These are phyloP conservation scores for Sciurus carolinensis DNA, from an alignment of 2,797 vertebrate species.

Conservation along the genomic window DNA sequence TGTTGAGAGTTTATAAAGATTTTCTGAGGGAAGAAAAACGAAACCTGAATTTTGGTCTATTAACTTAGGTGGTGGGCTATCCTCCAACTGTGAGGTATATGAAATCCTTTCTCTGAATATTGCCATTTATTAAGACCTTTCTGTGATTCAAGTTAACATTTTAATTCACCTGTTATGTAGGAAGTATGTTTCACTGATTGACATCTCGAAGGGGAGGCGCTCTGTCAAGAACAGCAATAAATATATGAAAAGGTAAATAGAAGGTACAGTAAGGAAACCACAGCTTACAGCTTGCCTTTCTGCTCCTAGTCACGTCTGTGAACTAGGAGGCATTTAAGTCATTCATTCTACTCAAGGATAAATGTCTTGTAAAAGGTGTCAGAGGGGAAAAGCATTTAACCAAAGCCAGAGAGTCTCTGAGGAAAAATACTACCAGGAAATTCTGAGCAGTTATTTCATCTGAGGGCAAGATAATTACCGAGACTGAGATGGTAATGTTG, in stretches of 20 bases:
- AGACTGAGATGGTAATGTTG: neutral
- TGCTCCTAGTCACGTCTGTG: neutral
- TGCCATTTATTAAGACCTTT: neutral
- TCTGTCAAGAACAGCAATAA: constrained; percentile 20
- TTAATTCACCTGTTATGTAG: neutral
- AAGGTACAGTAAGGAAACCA: neutral
- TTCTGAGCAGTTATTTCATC: neutral
- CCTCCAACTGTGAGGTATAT: neutral
- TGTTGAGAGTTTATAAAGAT: neutral
- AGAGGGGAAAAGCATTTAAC: neutral
- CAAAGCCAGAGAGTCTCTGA: constrained; percentile 9
- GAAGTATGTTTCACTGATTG: neutral
- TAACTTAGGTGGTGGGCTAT: neutral
- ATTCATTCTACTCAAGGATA: constrained; percentile 37
- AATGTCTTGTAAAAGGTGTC: constrained; percentile 37
- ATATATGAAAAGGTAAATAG: neutral
- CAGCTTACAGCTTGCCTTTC: neutral
- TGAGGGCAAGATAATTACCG: constrained; percentile 31
- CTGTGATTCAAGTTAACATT: neutral
- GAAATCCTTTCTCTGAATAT: constrained; percentile 20
- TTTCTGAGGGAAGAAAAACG: neutral
- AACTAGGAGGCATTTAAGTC: constrained; percentile 49
- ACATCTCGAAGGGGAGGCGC: neutral
- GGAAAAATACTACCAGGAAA: constrained; percentile 39
- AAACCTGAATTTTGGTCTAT: neutral